These are phyloP conservation scores for Argyresthia albistria DNA, from an alignment of 2,888 invertebrate species.

Conservation along the genomic window DNA sequence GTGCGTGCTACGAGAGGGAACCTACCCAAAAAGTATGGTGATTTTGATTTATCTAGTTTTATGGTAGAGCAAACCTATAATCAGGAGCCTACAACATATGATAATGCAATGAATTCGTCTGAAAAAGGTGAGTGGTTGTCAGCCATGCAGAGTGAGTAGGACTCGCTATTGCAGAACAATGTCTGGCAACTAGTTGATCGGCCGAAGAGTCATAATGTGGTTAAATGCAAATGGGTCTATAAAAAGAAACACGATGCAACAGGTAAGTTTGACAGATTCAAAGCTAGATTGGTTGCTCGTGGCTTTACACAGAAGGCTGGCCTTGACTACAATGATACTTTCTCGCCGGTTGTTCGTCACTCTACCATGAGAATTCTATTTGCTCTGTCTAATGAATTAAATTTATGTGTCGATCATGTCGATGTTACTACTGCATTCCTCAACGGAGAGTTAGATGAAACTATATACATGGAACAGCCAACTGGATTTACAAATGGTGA, in stretches of 20 bases:
- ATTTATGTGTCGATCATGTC: slow-evolving; percentile 12
- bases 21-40: neutral
- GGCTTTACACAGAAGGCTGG: slow-evolving; percentile 7
- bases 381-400: neutral
- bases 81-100: slow-evolving; percentile 3
- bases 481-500: slow-evolving; percentile 6
- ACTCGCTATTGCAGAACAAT: slow-evolving; percentile 7
- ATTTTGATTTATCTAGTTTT: neutral
- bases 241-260: slow-evolving; percentile 9
- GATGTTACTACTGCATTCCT: slow-evolving; percentile 15
- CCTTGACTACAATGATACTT: slow-evolving; percentile 7
- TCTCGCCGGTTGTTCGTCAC: slow-evolving; percentile 8
- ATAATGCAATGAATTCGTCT: slow-evolving; percentile 1
- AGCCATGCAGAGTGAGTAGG: slow-evolving; percentile 11
- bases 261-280: neutral
- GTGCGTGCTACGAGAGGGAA: slow-evolving; percentile 1
- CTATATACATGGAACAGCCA: slow-evolving; percentile 10
- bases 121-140: slow-evolving; percentile 6
- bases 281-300: slow-evolving; percentile 5
- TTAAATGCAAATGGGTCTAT: slow-evolving; percentile 13
- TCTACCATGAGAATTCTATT: slow-evolving; percentile 8
- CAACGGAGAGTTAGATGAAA: slow-evolving; percentile 12
- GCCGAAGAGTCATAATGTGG: slow-evolving; percentile 6
- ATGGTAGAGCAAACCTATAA: neutral
- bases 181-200: slow-evolving; percentile 8